These are phyloP conservation scores for Myiozetetes cayanensis DNA, from an alignment of 2,113 vertebrate genomes.

Conservation along the genomic window DNA sequence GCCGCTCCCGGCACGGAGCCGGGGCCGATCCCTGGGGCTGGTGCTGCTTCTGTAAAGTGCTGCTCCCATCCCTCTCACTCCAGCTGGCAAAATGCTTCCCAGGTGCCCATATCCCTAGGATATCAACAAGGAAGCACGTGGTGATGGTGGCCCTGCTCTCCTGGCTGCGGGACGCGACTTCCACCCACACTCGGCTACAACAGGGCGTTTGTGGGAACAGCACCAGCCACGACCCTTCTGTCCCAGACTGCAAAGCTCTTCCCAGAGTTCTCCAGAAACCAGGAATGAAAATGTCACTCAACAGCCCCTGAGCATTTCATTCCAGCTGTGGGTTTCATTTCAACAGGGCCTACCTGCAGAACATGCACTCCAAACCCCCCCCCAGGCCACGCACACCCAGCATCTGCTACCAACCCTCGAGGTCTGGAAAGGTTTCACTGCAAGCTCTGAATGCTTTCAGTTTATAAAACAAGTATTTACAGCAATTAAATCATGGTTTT, in stretches of 20 bases:
- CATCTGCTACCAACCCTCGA: not conserved
- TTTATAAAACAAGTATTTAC: not conserved
- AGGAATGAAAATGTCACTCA: not conserved
- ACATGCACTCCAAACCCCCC: fast-evolving
- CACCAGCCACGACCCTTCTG: not conserved
- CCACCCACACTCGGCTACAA: not conserved
- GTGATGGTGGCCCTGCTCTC: fast-evolving
- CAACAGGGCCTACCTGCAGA: not conserved
- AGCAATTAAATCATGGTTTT: not conserved
- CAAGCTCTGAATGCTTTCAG: not conserved
- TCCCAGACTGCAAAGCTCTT: not conserved
- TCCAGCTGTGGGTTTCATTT: not conserved
- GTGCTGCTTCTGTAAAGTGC: not conserved
- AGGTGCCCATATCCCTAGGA: not conserved
- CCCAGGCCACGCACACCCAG: fast-evolving
- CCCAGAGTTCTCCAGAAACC: not conserved
- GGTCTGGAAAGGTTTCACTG: not conserved
- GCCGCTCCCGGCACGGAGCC: not conserved
- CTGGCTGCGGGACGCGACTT: not conserved
- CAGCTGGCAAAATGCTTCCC: not conserved
- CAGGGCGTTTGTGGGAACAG: not conserved
- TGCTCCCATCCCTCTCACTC: not conserved
- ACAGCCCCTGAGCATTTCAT: not conserved
- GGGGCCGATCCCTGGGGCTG: not conserved
- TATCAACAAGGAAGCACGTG: not conserved